These are phyloP conservation scores for Pterobdella sp. DNA, from an alignment of 2,888 invertebrate species.

Conservation along the genomic window DNA sequence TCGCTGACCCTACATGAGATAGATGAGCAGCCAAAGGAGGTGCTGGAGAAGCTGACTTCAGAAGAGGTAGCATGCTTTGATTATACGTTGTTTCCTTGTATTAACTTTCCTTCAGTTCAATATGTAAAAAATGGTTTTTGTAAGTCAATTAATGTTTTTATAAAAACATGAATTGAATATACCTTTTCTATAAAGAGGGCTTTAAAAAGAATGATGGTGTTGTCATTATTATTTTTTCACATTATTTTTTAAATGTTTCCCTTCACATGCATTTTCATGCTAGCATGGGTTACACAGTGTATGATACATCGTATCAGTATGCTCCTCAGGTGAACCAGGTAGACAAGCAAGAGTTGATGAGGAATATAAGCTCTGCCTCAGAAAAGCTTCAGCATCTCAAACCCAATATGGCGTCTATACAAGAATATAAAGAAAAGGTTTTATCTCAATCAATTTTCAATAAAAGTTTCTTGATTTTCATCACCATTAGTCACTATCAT, in stretches of 20 bases:
- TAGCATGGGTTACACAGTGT: too few relatives aligned
- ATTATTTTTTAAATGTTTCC: too few relatives aligned
- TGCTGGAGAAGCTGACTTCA: conserved; percentile 29
- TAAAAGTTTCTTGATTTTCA: neutral
- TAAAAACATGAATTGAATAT: too few relatives aligned
- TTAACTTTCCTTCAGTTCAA: too few relatives aligned
- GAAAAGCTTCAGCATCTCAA: conserved; percentile 50
- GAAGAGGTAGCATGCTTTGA: conserved; percentile 25
- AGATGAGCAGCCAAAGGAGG: conserved; percentile 38
- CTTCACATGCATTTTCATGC: too few relatives aligned
- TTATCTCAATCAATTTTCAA: neutral
- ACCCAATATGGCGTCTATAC: conserved; percentile 59
- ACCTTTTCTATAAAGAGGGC: too few relatives aligned
- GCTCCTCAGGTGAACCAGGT: conserved; percentile 54
- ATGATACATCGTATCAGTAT: neutral
- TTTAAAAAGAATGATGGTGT: too few relatives aligned
- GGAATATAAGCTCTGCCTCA: conserved; percentile 65
- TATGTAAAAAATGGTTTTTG: too few relatives aligned
- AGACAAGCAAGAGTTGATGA: conserved; percentile 61
- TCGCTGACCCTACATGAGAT: conserved; percentile 59
- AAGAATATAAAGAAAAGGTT: conserved; percentile 57
- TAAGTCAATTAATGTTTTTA: too few relatives aligned
- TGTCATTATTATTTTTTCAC: too few relatives aligned
- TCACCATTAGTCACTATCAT: neutral
- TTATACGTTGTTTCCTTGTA: too few relatives aligned